Base-by-base conservation (phyloP, 2,113 vertebrate species). In the Triplophysa dalaica region DNA sequence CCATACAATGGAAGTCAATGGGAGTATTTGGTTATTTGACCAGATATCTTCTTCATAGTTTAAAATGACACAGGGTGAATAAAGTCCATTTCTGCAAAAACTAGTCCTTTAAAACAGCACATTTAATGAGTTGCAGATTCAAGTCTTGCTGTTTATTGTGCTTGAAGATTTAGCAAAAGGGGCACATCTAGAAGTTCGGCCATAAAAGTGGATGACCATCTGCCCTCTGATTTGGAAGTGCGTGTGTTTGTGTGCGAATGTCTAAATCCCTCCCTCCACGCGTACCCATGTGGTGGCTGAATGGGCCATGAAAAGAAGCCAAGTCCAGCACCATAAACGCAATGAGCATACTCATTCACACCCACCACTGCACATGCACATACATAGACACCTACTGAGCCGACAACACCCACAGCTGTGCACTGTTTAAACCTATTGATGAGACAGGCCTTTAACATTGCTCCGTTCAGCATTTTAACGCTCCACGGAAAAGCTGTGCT, bases 171-270 rank as follows among this genome's bases (percentile, higher is more conserved):
- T 61, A 63, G 54, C 26, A 70, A 69, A 73, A 62, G 26, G 22
- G 19, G n/a, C 22, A 74, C 62, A 65, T 75, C 66, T 16, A 56
- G 22, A 58, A 65, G 50, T 50, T 16, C 26, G 43, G 67, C 72
- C 81, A 62, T 65, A 50, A 70, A 82, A 77, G 58, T n/a, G 22
- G n/a, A 12, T 54, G 70, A 63, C 90, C 90, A 92, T 91, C 91
- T 92, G 90, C 87, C 89, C 86, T 86, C 82, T 87, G 86, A 85
- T 86, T 87, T 75, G 50, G 80, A 87, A 85, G 89, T 88, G 84
- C 84, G 84, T 78, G 80, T 84, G 86, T 63, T 78, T 73, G 75
- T 70, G 74, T 65, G 81, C 60, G 77, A 68, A 66, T 56, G 41
- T 63, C 41, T 66, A 65, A 80, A 82, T 66, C 67, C 63, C 60